Percentiles rank a stretch among this genome's conserved stretches.
These are phyloP conservation scores for Lordiphosa mommai DNA, from an alignment of 1,140 invertebrate species.

Conservation along the genomic window DNA sequence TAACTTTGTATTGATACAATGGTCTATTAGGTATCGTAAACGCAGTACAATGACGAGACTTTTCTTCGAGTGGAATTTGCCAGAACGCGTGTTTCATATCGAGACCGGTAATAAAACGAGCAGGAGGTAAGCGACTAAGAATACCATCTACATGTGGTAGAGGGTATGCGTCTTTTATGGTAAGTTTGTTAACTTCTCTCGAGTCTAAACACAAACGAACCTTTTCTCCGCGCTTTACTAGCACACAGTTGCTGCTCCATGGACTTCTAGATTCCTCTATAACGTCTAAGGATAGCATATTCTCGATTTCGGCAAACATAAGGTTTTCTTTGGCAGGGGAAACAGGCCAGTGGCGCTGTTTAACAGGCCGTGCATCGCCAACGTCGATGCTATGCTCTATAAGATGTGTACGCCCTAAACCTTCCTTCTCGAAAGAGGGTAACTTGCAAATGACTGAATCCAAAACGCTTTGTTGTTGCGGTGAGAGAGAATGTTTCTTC, in stretches of 20 bases:
- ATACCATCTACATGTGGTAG: slow-evolving; percentile 29
- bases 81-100: slow-evolving; percentile 76
- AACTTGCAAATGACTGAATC: neutral
- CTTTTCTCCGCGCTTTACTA: slow-evolving; percentile 13
- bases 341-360: slow-evolving; percentile 22
- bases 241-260: slow-evolving; percentile 4
- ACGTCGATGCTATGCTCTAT: slow-evolving; percentile 12
- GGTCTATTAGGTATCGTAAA: slow-evolving; percentile 4
- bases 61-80: neutral
- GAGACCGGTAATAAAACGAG: slow-evolving; percentile 43
- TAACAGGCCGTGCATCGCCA: neutral
- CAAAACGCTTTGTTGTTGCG: neutral
- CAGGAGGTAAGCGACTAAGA: slow-evolving; percentile 25
- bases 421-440: slow-evolving; percentile 3
- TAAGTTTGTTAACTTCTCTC: slow-evolving; percentile 19
- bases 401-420: slow-evolving; percentile 4
- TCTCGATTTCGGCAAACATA: slow-evolving; percentile 4
- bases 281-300: too few relatives aligned
- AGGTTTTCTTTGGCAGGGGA: slow-evolving; percentile 10
- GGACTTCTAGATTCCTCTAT: too few relatives aligned
- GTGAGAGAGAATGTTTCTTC: neutral
- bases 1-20: slow-evolving; percentile 1
- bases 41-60: neutral
- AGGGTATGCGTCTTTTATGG: slow-evolving; percentile 29
- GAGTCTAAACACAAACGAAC: slow-evolving; percentile 32